Evolutionary conservation across 2,797 vertebrate species (phyloP).

Genomic region (Malurus leucopterus): DNA sequence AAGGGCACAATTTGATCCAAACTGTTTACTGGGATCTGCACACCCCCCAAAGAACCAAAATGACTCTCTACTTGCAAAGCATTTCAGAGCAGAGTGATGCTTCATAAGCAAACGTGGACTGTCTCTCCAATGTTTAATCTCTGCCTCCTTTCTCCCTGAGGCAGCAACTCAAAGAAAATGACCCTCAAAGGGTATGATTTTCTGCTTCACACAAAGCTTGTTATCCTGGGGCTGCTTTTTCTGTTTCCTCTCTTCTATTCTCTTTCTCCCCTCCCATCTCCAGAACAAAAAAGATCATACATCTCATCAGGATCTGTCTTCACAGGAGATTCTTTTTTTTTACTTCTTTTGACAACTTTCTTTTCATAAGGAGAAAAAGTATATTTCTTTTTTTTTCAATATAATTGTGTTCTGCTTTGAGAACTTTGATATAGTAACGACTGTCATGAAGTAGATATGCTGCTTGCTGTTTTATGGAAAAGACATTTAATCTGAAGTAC

Average conservation of each 20-base stretch:
- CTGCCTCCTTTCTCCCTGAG: conserved; percentile 35
- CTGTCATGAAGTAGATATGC: conserved; percentile 18
- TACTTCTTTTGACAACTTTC: conserved; percentile 31
- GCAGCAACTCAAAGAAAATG: conserved; percentile 39
- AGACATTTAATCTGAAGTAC: conserved; percentile 19
- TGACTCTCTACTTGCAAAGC: not conserved
- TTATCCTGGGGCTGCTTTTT: conserved; percentile 43
- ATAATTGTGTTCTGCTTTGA: conserved; percentile 44
- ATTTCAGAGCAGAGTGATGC: not conserved
- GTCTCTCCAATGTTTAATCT: conserved; percentile 17
- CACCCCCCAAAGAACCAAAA: not conserved
- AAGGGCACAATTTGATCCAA: not conserved
- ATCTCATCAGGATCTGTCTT: conserved; percentile 39
- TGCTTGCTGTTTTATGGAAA: conserved; percentile 31
- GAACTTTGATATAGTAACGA: conserved; percentile 38
- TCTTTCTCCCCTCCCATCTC: not conserved
- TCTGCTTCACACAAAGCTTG: conserved; percentile 41
- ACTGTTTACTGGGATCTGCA: not conserved
- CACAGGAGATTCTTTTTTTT: not conserved
- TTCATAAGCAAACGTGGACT: not conserved
- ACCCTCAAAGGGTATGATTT: conserved; percentile 35
- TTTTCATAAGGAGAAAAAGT: conserved; percentile 44
- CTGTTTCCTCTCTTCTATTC: conserved; percentile 16
- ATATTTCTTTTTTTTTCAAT: conserved; percentile 16
- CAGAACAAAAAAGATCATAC: conserved; percentile 35